Evolutionary conservation across 2,797 vertebrate genomes (phyloP).

Genomic region (Chelon labrosus): DNA sequence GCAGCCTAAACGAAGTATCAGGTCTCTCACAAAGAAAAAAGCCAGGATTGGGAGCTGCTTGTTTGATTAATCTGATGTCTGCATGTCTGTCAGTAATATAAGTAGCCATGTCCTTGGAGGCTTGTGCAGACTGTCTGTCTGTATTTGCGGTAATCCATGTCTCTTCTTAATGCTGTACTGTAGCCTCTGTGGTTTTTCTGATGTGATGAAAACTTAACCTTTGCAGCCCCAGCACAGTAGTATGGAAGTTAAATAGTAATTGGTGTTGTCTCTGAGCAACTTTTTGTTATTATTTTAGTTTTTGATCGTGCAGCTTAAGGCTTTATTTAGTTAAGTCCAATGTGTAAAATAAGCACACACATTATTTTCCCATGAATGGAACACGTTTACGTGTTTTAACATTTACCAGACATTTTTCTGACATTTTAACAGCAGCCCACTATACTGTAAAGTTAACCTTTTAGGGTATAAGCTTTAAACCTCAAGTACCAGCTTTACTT

Average conservation of each 20-base stretch:
- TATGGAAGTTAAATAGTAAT: conserved; percentile 49
- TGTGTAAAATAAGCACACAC: too few relatives aligned
- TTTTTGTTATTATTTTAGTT: background rate
- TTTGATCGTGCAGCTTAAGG: background rate
- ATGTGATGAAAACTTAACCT: conserved; percentile 57
- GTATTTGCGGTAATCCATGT: conserved; percentile 64
- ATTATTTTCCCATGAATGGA: too few relatives aligned
- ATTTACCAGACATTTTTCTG: background rate
- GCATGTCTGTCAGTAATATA: conserved; percentile 60
- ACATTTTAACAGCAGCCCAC: background rate
- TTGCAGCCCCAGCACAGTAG: conserved; percentile 32
- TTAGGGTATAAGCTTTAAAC: too few relatives aligned
- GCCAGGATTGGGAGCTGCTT: conserved; percentile 43
- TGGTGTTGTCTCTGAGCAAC: conserved; percentile 10
- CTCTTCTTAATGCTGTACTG: conserved; percentile 45
- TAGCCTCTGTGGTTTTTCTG: conserved; percentile 41
- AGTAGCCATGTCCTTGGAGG: conserved; percentile 58
- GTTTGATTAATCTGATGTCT: conserved; percentile 65
- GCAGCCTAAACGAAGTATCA: conserved; percentile 42
- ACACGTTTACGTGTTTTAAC: too few relatives aligned
- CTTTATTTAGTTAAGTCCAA: too few relatives aligned
- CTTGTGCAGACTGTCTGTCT: conserved; percentile 63
- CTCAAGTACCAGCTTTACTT: too few relatives aligned
- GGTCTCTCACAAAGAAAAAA: conserved; percentile 40
- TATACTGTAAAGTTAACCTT: too few relatives aligned